Conservation (phyloP, 2,113 vertebrate genomes). For the Nannospalax galili region DNA sequence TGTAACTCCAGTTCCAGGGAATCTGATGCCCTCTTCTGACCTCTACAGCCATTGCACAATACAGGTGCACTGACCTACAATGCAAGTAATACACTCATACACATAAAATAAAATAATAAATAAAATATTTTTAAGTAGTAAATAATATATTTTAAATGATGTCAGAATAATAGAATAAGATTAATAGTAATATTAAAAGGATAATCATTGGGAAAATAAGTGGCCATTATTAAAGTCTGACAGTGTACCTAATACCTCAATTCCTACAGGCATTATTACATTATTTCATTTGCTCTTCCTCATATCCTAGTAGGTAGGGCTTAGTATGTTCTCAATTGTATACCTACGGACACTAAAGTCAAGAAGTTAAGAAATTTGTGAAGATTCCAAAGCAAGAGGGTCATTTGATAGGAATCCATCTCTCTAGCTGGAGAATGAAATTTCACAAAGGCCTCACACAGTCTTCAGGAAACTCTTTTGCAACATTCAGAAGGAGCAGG, state of each 20-base stretch:
- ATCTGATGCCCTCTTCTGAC: too few relatives aligned
- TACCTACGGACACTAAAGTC: not conserved
- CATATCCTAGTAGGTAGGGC: not conserved
- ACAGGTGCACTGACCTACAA: too few relatives aligned
- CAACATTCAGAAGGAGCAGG: not conserved
- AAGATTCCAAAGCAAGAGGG: not conserved
- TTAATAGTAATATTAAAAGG: not conserved
- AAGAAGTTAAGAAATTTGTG: constrained; percentile 24
- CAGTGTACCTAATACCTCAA: not conserved
- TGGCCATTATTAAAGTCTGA: not conserved
- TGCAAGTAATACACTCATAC: too few relatives aligned
- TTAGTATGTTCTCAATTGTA: constrained; percentile 26
- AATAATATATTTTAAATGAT: too few relatives aligned
- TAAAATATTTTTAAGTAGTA: too few relatives aligned
- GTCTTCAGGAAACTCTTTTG: not conserved
- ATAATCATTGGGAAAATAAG: not conserved
- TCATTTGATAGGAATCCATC: not conserved
- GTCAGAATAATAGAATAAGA: not conserved
- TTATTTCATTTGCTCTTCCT: not conserved
- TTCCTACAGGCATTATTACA: not conserved
- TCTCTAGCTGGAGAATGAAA: constrained; percentile 17
- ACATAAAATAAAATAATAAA: too few relatives aligned
- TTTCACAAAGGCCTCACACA: not conserved
- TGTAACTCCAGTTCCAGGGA: too few relatives aligned
- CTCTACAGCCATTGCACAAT: too few relatives aligned